These are phyloP conservation scores for Phasia obesa DNA, from an alignment of 2,888 invertebrate species.

Conservation along the genomic window DNA sequence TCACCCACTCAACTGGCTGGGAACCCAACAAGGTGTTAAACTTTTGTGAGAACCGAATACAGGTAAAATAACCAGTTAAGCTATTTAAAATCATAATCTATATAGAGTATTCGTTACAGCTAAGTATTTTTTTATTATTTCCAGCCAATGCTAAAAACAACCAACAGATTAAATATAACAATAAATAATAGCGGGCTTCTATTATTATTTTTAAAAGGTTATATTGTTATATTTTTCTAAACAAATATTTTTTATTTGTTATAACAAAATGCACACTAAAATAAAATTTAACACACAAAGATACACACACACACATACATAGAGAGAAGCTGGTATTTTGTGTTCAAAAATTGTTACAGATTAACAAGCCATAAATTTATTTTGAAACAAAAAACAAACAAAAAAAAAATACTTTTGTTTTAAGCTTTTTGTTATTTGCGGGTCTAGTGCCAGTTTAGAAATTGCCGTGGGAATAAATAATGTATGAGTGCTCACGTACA, in stretches of 20 bases:
- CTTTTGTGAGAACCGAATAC: too few species aligned
- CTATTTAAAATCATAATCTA: too few species aligned
- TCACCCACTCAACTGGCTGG: too few species aligned
- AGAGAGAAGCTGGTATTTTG: background rate
- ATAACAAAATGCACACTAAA: background rate
- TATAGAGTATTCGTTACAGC: too few species aligned
- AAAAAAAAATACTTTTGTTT: background rate
- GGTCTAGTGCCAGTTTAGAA: conserved; percentile 11
- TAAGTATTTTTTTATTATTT: too few species aligned
- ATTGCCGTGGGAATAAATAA: conserved; percentile 27
- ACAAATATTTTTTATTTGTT: background rate
- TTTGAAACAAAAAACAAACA: conserved; percentile 4
- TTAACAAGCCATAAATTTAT: conserved; percentile 54
- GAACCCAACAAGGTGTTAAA: too few species aligned
- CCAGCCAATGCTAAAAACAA: background rate
- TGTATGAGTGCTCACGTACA: background rate
- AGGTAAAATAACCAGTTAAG: too few species aligned
- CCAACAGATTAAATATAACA: background rate
- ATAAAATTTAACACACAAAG: conserved; percentile 2
- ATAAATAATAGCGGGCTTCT: conserved; percentile 3
- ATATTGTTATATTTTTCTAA: conserved; percentile 3
- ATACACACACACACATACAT: background rate
- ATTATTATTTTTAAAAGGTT: conserved; percentile 1
- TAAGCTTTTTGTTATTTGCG: conserved; percentile 1
- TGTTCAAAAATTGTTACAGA: conserved; percentile 26